Base-by-base conservation (phyloP, 2,113 vertebrate genomes). In the Hystrix cristata region DNA sequence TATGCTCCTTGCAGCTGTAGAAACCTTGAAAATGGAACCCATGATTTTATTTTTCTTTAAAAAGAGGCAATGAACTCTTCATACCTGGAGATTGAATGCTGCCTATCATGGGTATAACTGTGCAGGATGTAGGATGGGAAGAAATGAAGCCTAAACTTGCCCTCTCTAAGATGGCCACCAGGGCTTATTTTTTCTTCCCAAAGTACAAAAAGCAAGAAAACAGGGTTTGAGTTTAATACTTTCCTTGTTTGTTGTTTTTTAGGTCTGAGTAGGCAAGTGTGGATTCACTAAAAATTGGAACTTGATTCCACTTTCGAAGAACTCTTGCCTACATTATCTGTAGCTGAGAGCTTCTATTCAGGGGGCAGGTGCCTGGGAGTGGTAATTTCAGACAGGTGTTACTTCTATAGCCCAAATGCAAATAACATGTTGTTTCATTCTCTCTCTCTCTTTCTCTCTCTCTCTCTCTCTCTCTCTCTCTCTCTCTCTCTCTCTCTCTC, bases 31-130 rank as follows among this genome's bases (percentile, higher is more conserved):
- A 86, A 89, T 27, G 51, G 91, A 69, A 87, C 87, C 89, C 12
- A 10, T 25, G 78, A 16, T 90, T 43, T 87, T 91, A 38, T 92
- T 92, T 95, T 97, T 95, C 53, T 31, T 94, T 87, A 85, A 69
- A 90, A 96, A 91, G 84, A n/a, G 23, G 55, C 67, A 59, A 64
- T 92, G 94, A 81, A 82, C 64, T 64, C 38, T 38, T 48, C 0
- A 21, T 96, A 80, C 25, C 72, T 87, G 21, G 60, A 89, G 57
- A 64, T 27, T 0, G 14, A 81, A n/a, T 57, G 8, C 46, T 90
- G 38, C 87, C 67, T 19, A 83, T 69, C 83, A 29, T 55, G 67
- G 87, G 15, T 74, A 34, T 74, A 60, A 43, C n/a, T 64, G 38
- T 57, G 23, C 8, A 55, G n/a, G 64, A 57, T 81, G 7, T 0